These are phyloP conservation scores for Nibea coibor DNA, from an alignment of 2,113 vertebrate genomes.

Conservation along the genomic window DNA sequence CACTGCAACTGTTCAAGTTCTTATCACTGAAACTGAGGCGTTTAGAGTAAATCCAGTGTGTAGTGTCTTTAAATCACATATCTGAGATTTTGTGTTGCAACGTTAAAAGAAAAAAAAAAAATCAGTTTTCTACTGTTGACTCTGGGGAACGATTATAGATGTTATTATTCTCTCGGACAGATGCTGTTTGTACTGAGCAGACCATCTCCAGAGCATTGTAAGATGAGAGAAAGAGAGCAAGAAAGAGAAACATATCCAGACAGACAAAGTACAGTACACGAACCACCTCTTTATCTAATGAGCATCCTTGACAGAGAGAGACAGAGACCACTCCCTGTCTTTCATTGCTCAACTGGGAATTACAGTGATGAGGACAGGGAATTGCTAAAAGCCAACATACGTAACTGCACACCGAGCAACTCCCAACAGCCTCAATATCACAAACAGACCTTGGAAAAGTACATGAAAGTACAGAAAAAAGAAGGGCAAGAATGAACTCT, in stretches of 20 bases:
- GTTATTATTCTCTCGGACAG: constrained; percentile 69
- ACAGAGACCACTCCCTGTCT: constrained; percentile 33
- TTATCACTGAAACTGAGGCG: not conserved
- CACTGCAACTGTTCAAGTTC: not conserved
- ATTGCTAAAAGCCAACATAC: constrained; percentile 44
- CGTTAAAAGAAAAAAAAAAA: constrained; percentile 31
- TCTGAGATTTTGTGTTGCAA: constrained; percentile 39
- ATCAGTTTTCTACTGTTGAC: constrained; percentile 14
- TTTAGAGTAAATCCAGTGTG: constrained; percentile 3
- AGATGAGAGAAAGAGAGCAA: constrained; percentile 37
- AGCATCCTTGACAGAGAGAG: constrained; percentile 37
- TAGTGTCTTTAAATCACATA: constrained; percentile 26
- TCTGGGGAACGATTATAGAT: constrained; percentile 64
- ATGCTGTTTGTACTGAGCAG: constrained; percentile 68
- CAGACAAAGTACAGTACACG: constrained; percentile 14
- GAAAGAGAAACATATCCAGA: constrained; percentile 40
- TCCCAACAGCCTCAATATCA: constrained; percentile 27
- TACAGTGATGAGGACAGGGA: constrained; percentile 28
- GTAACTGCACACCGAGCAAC: constrained; percentile 21
- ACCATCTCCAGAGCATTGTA: constrained; percentile 67
- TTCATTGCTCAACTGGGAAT: constrained; percentile 42
- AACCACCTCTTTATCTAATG: constrained; percentile 55
- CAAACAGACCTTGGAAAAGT: constrained; percentile 43
- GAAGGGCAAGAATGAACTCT: constrained; percentile 25
- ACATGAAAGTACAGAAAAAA: constrained; percentile 41